Evolutionary conservation across 1,140 invertebrate genomes (phyloP).

Genomic region (Gryon sp.): DNA sequence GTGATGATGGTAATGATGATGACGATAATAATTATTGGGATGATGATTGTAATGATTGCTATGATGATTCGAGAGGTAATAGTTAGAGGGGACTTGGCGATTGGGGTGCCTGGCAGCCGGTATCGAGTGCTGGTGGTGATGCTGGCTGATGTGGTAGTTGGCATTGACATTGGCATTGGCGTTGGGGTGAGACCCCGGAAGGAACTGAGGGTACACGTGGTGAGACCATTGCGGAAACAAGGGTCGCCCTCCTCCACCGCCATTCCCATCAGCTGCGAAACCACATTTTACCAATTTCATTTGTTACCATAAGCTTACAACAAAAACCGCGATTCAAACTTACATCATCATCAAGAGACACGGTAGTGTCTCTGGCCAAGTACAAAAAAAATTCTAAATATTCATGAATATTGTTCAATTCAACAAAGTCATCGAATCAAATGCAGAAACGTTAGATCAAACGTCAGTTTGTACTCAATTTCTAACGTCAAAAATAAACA

Average conservation of each 20-base stretch:
- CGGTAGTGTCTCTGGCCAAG: too few species aligned
- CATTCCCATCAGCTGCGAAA: constrained; percentile 79
- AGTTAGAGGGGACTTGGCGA: constrained; percentile 75
- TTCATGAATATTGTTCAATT: too few species aligned
- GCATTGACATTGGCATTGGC: constrained; percentile 81
- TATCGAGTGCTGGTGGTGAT: constrained; percentile 81
- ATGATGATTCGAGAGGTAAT: constrained; percentile 78
- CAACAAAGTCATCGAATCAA: too few species aligned
- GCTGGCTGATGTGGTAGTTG: constrained; percentile 79
- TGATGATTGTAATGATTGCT: constrained; percentile 78
- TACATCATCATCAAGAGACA: too few species aligned
- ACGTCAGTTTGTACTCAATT: too few species aligned
- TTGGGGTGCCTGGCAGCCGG: constrained; percentile 77
- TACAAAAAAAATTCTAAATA: too few species aligned
- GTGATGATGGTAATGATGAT: constrained; percentile 78
- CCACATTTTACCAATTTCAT: constrained; percentile 72
- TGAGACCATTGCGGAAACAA: constrained; percentile 95
- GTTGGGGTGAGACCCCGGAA: constrained; percentile 90
- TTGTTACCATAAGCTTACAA: constrained; percentile 37
- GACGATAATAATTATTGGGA: constrained; percentile 77
- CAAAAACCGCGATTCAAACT: too few species aligned
- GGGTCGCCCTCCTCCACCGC: constrained; percentile 83
- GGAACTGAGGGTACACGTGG: constrained; percentile 94
- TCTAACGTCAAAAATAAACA: too few species aligned
- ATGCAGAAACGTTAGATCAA: too few species aligned